Conservation (phyloP, 2,797 vertebrate genomes). For the Phoebastria nigripes region DNA sequence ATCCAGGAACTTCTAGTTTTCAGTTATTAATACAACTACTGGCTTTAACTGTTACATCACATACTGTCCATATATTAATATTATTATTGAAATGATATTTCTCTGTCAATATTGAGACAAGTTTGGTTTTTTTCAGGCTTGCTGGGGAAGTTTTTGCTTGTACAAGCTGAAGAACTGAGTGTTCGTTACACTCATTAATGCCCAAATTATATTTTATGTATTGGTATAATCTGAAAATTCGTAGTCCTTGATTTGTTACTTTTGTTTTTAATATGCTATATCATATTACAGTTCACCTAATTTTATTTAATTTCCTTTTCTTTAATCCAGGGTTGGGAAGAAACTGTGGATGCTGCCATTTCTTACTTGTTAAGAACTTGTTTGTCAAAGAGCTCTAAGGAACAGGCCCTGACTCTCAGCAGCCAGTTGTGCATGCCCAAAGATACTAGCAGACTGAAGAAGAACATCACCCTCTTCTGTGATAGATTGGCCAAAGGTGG, state of each 20-base stretch:
- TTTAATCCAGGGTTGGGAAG: slow-evolving; percentile 89
- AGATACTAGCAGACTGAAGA: slow-evolving; percentile 89
- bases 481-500: slow-evolving; percentile 92
- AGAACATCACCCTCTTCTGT: slow-evolving; percentile 90
- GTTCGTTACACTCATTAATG: background rate
- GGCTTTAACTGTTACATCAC: background rate
- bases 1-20: background rate
- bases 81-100: background rate
- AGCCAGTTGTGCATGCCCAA: slow-evolving; percentile 83
- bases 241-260: background rate
- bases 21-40: background rate
- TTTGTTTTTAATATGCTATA: background rate
- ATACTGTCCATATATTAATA: background rate
- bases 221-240: background rate
- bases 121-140: background rate
- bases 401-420: slow-evolving; percentile 84
- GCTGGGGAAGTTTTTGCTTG: background rate
- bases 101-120: background rate
- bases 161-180: background rate
- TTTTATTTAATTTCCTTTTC: background rate
- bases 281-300: background rate
- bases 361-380: slow-evolving; percentile 90
- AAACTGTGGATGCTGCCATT: slow-evolving; percentile 89
- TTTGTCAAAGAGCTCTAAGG: slow-evolving; percentile 90
- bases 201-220: background rate